phyloP scores from a whole-genome alignment of 2,888 invertebrate genomes.

The Spicauda simplicius region DNA sequence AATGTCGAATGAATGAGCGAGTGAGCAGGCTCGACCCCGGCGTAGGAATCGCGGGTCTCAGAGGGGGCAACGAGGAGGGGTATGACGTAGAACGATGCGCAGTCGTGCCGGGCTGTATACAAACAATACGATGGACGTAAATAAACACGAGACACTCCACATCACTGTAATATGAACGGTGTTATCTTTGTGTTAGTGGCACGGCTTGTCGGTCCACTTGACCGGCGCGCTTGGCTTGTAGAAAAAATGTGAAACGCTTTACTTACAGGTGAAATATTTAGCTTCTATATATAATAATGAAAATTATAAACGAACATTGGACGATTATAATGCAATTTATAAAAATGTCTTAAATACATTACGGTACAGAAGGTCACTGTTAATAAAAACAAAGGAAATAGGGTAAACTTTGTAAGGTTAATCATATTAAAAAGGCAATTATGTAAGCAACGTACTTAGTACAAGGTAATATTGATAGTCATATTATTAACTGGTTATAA shows the following conservation, averaged over 20 bases:
- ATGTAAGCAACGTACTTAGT: not conserved
- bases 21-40: constrained; percentile 73
- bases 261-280: constrained; percentile 40
- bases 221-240: constrained; percentile 45
- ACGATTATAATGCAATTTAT: not conserved
- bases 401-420: not conserved
- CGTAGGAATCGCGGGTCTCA: constrained; percentile 72
- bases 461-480: no score
- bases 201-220: constrained; percentile 55
- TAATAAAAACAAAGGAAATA: not conserved
- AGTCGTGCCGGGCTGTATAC: constrained; percentile 84
- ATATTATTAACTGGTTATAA: no score
- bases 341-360: constrained; percentile 4
- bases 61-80: constrained; percentile 67
- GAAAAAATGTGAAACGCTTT: constrained; percentile 43
- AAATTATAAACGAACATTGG: not conserved
- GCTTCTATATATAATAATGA: constrained; percentile 9
- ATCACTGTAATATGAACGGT: constrained; percentile 67
- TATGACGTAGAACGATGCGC: constrained; percentile 81
- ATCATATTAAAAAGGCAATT: not conserved
- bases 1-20: constrained; percentile 83
- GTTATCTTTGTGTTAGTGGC: constrained; percentile 75
- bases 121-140: constrained; percentile 85
- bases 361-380: constrained; percentile 5
- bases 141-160: constrained; percentile 79